phyloP scores from a whole-genome alignment of 2,888 invertebrate species.

The Xestia sexstrigata region DNA sequence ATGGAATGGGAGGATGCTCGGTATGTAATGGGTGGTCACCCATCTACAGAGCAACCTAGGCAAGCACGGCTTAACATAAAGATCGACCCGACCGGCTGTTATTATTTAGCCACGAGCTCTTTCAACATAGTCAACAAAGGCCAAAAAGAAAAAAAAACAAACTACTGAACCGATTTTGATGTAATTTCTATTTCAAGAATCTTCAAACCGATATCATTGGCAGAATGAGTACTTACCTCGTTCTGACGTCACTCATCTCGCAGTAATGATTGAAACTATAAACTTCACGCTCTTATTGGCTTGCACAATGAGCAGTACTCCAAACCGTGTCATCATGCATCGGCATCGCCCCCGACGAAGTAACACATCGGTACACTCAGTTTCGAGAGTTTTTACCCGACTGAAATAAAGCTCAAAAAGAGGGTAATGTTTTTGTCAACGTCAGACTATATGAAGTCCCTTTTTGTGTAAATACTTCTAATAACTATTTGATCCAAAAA shows the following conservation, averaged over 20 bases:
- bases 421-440: background rate
- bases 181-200: background rate
- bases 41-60: too few species aligned
- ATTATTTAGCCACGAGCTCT: too few species aligned
- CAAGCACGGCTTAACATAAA: too few species aligned
- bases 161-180: too few species aligned
- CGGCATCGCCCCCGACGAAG: constrained; percentile 12
- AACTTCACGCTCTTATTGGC: constrained; percentile 61
- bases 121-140: too few species aligned
- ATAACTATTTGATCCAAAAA: background rate
- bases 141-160: too few species aligned
- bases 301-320: constrained; percentile 59
- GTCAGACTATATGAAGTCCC: too few species aligned
- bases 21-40: too few species aligned
- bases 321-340: constrained; percentile 53
- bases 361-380: constrained; percentile 20
- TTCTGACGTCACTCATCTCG: constrained; percentile 40
- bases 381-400: constrained; percentile 4
- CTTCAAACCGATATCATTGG: constrained; percentile 18
- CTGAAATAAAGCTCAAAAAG: background rate
- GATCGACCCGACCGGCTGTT: too few species aligned
- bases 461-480: background rate
- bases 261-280: constrained; percentile 59
- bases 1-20: background rate
- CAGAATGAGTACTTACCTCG: background rate